Percentiles rank a stretch among this genome's conserved stretches.
These are phyloP conservation scores for Myotis myotis DNA, from an alignment of 2,797 vertebrate species.

Conservation along the genomic window DNA sequence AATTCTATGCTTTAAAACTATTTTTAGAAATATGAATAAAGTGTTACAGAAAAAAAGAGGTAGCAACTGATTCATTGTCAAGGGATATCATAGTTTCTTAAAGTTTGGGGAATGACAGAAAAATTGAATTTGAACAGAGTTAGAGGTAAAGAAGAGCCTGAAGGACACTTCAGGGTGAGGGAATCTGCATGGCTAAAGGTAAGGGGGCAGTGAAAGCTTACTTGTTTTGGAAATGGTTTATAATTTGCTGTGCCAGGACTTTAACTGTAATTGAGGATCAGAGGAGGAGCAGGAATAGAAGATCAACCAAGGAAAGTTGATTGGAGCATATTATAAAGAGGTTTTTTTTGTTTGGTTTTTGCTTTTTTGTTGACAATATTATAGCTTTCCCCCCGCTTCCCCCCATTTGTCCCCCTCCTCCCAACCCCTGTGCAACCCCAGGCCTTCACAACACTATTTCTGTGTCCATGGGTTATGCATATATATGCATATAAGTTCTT, in stretches of 20 bases:
- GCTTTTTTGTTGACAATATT: no score
- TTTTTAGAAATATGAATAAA: not conserved
- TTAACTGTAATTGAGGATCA: not conserved
- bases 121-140: not conserved
- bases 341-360: no score
- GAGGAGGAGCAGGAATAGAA: not conserved
- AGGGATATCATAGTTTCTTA: not conserved
- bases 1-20: not conserved
- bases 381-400: no score
- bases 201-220: not conserved
- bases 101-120: not conserved
- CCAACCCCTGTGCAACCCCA: no score
- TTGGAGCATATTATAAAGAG: not conserved
- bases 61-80: not conserved
- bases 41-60: not conserved
- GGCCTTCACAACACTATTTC: no score
- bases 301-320: not conserved
- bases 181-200: not conserved
- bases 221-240: not conserved
- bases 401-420: no score
- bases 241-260: not conserved
- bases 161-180: not conserved
- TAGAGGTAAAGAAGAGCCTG: not conserved
- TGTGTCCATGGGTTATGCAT: no score
- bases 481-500: no score